Evolutionary conservation across 1,140 invertebrate genomes (phyloP).

Genomic region (Mactra quadrangularis): DNA sequence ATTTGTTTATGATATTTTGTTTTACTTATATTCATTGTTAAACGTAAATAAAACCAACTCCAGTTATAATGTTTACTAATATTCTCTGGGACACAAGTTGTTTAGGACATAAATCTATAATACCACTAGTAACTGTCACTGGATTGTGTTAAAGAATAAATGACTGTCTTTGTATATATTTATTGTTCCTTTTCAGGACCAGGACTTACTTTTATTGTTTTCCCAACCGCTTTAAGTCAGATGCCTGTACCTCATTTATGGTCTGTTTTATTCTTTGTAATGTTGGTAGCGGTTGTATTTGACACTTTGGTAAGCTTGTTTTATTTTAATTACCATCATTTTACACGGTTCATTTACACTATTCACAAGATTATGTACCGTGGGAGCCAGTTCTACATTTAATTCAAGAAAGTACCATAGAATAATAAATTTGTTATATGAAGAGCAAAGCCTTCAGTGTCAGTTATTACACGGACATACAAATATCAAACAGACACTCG

Average conservation of each 20-base stretch:
- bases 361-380: not conserved
- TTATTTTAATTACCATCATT: not conserved
- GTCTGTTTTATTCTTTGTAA: slow-evolving; percentile 98
- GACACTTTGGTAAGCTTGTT: slow-evolving; percentile 92
- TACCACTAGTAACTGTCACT: no score
- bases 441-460: not conserved
- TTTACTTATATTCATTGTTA: no score
- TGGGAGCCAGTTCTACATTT: no score
- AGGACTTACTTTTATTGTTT: slow-evolving; percentile 96
- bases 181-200: slow-evolving; percentile 88
- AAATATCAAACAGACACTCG: not conserved
- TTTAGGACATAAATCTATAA: no score
- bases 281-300: slow-evolving; percentile 95
- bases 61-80: no score
- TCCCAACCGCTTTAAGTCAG: slow-evolving; percentile 97
- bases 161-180: no score
- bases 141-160: no score
- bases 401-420: not conserved
- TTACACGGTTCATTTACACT: not conserved
- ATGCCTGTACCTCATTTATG: slow-evolving; percentile 96
- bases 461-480: not conserved
- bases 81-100: no score
- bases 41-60: no score
- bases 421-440: not conserved
- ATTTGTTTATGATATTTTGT: no score